Evolutionary conservation across 2,888 invertebrate species (phyloP).

Genomic region (Diarsia dahlii): DNA sequence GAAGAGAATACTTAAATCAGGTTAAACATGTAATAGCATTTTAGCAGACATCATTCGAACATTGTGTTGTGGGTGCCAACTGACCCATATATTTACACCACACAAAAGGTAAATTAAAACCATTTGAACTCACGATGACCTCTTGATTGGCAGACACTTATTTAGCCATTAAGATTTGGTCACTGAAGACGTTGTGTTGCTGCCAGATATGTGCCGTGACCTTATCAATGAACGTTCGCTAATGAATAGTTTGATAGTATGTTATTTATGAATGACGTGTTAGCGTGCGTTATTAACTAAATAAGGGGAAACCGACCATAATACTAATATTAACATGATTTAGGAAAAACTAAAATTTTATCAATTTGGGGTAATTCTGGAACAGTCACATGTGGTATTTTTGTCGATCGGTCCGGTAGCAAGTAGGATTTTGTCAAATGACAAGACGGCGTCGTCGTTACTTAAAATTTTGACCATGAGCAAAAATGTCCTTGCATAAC

Average conservation of each 20-base stretch:
- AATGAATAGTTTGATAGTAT: not conserved
- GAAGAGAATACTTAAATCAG: no score
- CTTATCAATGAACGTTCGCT: constrained; percentile 11
- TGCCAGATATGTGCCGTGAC: not conserved
- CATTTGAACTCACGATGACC: constrained; percentile 32
- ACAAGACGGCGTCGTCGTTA: no score
- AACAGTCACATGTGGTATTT: no score
- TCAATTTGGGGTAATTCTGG: no score
- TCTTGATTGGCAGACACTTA: constrained; percentile 35
- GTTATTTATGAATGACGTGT: not conserved
- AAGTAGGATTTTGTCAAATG: no score
- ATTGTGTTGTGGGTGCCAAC: not conserved
- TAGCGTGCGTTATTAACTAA: not conserved
- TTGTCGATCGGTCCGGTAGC: no score
- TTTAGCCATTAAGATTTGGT: constrained; percentile 22
- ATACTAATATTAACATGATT: no score
- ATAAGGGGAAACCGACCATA: no score
- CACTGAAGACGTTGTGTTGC: not conserved
- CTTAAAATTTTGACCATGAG: no score
- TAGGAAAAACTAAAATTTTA: no score
- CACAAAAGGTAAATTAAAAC: constrained; percentile 1
- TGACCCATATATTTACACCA: constrained; percentile 14
- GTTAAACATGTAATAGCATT: no score
- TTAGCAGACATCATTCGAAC: not conserved
- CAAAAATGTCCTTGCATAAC: no score